These are phyloP conservation scores for Phrynocephalus versicolor DNA, from an alignment of 2,113 vertebrate genomes.

Conservation along the genomic window DNA sequence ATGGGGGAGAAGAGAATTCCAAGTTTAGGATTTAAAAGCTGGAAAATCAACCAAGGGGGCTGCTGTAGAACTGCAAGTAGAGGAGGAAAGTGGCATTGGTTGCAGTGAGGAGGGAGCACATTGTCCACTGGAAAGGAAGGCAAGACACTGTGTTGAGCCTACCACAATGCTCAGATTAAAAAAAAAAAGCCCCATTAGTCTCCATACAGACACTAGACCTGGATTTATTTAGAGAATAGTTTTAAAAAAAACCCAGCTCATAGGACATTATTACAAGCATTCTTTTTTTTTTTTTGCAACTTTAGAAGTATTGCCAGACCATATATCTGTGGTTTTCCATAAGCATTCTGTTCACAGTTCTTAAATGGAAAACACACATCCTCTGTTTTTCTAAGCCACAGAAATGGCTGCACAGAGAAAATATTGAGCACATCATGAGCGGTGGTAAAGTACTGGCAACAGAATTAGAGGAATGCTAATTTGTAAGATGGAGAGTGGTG, in stretches of 20 bases:
- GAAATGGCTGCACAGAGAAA: background rate
- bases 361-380: background rate
- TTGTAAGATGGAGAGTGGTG: conserved; percentile 10
- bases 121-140: background rate
- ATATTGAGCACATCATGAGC: conserved; percentile 6
- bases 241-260: background rate
- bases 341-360: background rate
- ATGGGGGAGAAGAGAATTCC: background rate
- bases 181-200: background rate
- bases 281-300: background rate
- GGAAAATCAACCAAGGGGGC: background rate
- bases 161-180: background rate
- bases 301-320: conserved; percentile 12
- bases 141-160: background rate
- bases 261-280: background rate
- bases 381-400: background rate
- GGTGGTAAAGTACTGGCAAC: conserved; percentile 4
- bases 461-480: conserved; percentile 27
- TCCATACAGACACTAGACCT: no score
- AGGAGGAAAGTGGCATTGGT: no score
- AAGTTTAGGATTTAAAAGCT: background rate
- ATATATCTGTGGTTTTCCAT: conserved; percentile 4
- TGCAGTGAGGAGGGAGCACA: background rate
- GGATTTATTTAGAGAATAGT: background rate
- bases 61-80: background rate